Evolutionary conservation across 2,888 invertebrate genomes (phyloP).

Genomic region (Aphrophora alni): DNA sequence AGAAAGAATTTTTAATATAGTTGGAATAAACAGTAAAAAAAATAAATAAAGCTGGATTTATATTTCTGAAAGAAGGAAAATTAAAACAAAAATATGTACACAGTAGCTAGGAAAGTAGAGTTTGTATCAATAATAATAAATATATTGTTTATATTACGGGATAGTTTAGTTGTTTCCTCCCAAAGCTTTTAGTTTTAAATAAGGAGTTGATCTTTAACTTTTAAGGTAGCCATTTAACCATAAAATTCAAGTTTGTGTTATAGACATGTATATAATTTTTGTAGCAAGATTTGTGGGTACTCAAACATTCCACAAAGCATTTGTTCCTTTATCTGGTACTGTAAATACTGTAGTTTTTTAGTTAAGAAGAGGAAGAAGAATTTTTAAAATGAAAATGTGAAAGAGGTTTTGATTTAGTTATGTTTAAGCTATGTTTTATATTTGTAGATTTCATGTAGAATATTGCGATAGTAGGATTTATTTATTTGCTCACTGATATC

Average conservation of each 20-base stretch:
- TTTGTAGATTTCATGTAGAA: too few species aligned
- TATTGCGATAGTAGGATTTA: too few species aligned
- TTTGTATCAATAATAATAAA: not conserved
- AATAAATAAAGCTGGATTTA: too few species aligned
- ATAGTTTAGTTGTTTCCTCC: not conserved
- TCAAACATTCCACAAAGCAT: not conserved
- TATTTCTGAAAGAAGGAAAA: too few species aligned
- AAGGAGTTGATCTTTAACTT: not conserved
- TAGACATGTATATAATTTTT: not conserved
- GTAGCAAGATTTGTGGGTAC: not conserved
- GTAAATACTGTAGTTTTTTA: not conserved
- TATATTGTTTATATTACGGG: not conserved
- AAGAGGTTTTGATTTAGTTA: too few species aligned
- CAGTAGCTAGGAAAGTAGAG: not conserved
- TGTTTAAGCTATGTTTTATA: too few species aligned
- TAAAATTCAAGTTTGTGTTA: not conserved
- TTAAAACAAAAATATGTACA: too few species aligned
- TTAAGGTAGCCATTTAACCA: not conserved
- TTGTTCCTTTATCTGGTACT: not conserved
- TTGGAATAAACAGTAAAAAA: too few species aligned
- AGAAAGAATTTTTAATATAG: too few species aligned
- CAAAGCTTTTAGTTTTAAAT: not conserved
- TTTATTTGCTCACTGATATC: too few species aligned
- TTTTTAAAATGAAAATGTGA: too few species aligned
- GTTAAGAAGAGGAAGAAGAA: not conserved